Evolutionary conservation across 2,888 invertebrate species (phyloP).

Genomic region (Lithophane leautieri): DNA sequence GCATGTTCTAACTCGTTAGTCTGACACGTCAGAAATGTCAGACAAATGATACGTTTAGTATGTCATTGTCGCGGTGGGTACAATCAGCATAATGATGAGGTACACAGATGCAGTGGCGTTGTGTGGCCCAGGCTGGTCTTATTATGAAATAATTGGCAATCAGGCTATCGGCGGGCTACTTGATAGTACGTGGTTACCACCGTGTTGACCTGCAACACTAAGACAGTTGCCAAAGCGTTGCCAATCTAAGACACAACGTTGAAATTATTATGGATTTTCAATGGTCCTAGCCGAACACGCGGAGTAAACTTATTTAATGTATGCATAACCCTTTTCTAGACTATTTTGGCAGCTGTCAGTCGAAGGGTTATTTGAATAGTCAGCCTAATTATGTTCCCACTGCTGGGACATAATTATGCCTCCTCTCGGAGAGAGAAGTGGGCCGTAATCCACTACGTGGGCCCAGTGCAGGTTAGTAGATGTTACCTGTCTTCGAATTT

Average conservation of each 20-base stretch:
- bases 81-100: conserved; percentile 22
- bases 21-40: conserved; percentile 34
- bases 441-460: no score
- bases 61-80: conserved; percentile 19
- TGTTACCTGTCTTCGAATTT: no score
- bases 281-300: no score
- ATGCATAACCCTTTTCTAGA: no score
- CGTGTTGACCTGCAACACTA: not conserved
- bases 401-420: no score
- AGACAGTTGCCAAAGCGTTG: not conserved
- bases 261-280: not conserved
- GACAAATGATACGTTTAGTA: conserved; percentile 41
- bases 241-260: no score
- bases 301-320: not conserved
- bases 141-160: not conserved
- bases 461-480: no score
- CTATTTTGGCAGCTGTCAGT: no score
- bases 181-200: not conserved
- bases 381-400: no score
- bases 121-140: not conserved
- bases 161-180: not conserved
- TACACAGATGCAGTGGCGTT: not conserved
- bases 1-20: conserved; percentile 59
- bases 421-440: no score
- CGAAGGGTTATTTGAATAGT: no score